Evolutionary conservation across 2,888 invertebrate genomes (phyloP), one percentile per base, ranked within the genome.

Genomic region (Drosophila mettleri): DNA sequence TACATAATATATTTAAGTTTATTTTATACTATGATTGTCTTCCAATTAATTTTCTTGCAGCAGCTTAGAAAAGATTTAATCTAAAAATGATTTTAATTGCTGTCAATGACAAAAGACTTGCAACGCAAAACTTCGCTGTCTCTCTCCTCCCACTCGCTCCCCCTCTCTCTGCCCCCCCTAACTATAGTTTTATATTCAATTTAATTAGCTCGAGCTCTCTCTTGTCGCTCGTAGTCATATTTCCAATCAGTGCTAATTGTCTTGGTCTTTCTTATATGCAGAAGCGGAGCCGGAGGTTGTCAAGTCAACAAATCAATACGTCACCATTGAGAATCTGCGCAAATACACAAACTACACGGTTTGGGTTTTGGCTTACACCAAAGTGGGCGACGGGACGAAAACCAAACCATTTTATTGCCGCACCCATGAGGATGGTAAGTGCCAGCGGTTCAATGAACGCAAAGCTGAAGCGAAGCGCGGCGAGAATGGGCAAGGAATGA

Each of bases 271-370:
- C 8, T 20, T 38, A 9, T 41, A 33, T 12, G n/a, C n/a, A 95
- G 96, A 96, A 87, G 95, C 94, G 89, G 95, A 95, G 93, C 95
- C 95, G 66, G 95, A 95, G 79, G 94, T 95, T 80, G 95, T 95
- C n/a, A 97, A 97, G 82, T 92, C 92, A 71, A 92, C 91, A 80
- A 92, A 92, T 90, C 92, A 92, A 90, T 92, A 92, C 86, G 90
- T 92, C 71, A 92, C 92, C 63, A 93, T 97, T 69, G 95, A 95
- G 62, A 96, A 96, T 48, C 93, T 98, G 60, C 94, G 95, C 87
- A 96, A 97, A 85, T 97, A 95, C 92, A 97, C 98, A 31, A 98
- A 98, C 93, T 98, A 98, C 92, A 97, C 97, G 34, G 96, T 98
- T 55, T 96, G 97, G 77, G 97, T 97, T 34, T 93, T 97, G 89